These are phyloP conservation scores for Bufotes viridis DNA, from an alignment of 2,797 vertebrate genomes.

Conservation along the genomic window DNA sequence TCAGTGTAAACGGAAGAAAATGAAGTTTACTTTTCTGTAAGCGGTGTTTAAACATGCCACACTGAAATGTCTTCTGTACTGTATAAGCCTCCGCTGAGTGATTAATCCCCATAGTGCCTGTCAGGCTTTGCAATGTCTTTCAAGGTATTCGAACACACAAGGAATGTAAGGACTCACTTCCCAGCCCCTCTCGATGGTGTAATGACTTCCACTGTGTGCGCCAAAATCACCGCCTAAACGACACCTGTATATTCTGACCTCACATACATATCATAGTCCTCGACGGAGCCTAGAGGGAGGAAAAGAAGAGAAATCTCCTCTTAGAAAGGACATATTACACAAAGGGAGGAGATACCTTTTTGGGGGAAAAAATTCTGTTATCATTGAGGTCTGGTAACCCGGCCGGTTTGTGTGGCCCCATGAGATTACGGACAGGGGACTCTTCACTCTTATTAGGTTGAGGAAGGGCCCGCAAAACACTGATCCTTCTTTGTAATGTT, in stretches of 20 bases:
- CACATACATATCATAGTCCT: not conserved
- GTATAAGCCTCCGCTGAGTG: slow-evolving; percentile 53
- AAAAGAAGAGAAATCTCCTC: slow-evolving; percentile 70
- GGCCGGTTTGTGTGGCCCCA: slow-evolving; percentile 69
- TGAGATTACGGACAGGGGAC: slow-evolving; percentile 69
- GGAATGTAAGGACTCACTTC: slow-evolving; percentile 15
- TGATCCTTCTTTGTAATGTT: slow-evolving; percentile 72
- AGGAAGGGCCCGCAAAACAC: slow-evolving; percentile 70
- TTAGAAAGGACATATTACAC: slow-evolving; percentile 72
- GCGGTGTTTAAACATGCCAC: slow-evolving; percentile 56
- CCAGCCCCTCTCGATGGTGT: not conserved
- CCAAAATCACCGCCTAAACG: not conserved
- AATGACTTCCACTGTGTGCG: not conserved
- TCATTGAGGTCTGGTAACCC: slow-evolving; percentile 69
- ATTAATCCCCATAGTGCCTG: slow-evolving; percentile 54
- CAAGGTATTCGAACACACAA: slow-evolving; percentile 21
- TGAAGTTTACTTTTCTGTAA: slow-evolving; percentile 55
- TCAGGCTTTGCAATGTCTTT: slow-evolving; percentile 48
- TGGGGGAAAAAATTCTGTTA: slow-evolving; percentile 68
- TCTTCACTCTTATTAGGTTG: slow-evolving; percentile 64
- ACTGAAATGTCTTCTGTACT: slow-evolving; percentile 47
- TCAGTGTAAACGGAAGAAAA: slow-evolving; percentile 58
- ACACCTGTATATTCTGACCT: slow-evolving; percentile 10
- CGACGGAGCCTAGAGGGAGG: slow-evolving; percentile 70
- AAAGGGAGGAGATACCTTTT: slow-evolving; percentile 55